phyloP scores from a whole-genome alignment of 2,113 vertebrate species.

The Piprites chloris region DNA sequence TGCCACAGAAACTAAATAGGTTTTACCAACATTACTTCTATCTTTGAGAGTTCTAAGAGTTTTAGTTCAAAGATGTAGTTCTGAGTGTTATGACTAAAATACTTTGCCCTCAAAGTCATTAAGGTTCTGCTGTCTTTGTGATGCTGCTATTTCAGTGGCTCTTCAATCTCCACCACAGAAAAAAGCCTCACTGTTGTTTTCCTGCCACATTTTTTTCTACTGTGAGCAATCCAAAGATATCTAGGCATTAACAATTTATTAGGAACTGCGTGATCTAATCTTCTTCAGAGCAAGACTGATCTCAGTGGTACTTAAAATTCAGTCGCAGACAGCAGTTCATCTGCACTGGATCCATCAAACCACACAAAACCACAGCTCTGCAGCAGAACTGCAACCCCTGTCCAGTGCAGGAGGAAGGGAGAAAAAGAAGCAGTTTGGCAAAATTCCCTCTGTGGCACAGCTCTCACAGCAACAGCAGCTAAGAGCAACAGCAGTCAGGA shows the following conservation, averaged over 20 bases:
- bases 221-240: neutral
- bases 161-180: neutral
- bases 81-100: neutral
- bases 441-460: neutral
- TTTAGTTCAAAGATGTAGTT: neutral
- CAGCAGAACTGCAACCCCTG: neutral
- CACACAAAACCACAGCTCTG: neutral
- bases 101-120: neutral
- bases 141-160: neutral
- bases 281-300: neutral
- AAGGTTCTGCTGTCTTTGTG: neutral
- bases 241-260: slow-evolving; percentile 34
- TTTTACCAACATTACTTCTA: neutral
- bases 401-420: neutral
- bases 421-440: neutral
- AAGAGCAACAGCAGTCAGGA: neutral
- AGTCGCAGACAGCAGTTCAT: neutral
- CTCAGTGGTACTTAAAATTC: slow-evolving; percentile 30
- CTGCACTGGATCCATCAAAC: neutral
- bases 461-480: neutral
- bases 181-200: neutral
- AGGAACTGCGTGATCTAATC: neutral
- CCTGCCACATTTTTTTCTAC: rapidly evolving
- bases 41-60: neutral
- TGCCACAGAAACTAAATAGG: neutral